Evolutionary conservation across 2,113 vertebrate species (phyloP).

Genomic region (Plecturocebus donacophilus): DNA sequence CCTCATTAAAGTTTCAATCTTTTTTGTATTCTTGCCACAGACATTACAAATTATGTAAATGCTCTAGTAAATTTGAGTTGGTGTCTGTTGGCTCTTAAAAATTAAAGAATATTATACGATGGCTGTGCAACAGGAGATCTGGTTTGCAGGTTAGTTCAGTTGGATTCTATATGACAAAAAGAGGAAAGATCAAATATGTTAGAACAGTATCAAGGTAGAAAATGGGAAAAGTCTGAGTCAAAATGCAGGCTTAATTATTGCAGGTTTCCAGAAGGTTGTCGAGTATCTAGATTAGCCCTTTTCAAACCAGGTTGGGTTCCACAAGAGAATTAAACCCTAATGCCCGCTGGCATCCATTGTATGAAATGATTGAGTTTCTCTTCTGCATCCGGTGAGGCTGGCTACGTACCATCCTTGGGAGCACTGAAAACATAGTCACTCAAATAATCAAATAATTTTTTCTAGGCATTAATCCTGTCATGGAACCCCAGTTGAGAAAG

Average conservation of each 20-base stretch:
- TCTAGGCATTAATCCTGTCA: not conserved
- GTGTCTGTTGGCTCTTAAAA: slow-evolving; percentile 14
- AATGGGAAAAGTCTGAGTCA: not conserved
- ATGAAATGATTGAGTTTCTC: slow-evolving; percentile 4
- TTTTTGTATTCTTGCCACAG: slow-evolving; percentile 52
- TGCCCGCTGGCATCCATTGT: not conserved
- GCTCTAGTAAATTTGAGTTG: slow-evolving; percentile 52
- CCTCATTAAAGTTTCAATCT: slow-evolving; percentile 52
- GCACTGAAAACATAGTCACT: slow-evolving; percentile 2
- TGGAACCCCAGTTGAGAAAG: slow-evolving; percentile 7
- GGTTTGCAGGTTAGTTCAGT: not conserved
- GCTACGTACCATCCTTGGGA: not conserved
- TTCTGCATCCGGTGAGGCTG: not conserved
- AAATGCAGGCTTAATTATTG: slow-evolving; percentile 17
- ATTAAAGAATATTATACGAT: not conserved
- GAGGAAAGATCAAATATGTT: not conserved
- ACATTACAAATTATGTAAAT: slow-evolving; percentile 42
- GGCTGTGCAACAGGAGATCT: not conserved
- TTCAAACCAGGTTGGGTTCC: not conserved
- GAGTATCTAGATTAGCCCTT: slow-evolving; percentile 16
- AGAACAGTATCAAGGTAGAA: not conserved
- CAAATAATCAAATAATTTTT: slow-evolving; percentile 50
- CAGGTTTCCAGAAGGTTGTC: not conserved
- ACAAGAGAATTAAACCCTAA: slow-evolving; percentile 15
- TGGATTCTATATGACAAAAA: slow-evolving; percentile 1